A percentile compares a stretch with the other conserved stretches of the same genome.
Conservation (phyloP, 2,888 invertebrate genomes). For the Desoria tigrina region DNA sequence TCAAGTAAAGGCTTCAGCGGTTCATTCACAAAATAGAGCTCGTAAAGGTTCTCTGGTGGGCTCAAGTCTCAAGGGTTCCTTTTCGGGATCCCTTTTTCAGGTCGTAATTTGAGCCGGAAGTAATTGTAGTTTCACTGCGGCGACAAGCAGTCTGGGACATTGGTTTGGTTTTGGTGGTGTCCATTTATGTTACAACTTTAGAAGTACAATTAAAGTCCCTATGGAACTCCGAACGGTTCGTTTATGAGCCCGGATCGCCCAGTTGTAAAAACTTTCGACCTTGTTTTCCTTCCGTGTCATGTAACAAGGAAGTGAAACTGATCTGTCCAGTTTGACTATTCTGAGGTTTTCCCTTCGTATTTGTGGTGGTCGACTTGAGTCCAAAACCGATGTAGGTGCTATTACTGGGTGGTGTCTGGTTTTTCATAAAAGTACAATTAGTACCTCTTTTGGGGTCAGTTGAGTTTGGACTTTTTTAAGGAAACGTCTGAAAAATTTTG, state of each 20-base stretch:
- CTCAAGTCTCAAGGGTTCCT: neutral
- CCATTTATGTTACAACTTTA: neutral
- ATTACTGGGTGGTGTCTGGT: no score
- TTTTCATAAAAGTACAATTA: slow-evolving; percentile 1
- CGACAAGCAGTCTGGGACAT: slow-evolving; percentile 50
- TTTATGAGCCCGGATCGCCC: neutral
- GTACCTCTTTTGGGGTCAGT: neutral
- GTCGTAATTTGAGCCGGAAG: slow-evolving; percentile 7
- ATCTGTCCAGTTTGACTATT: neutral
- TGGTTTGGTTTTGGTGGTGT: neutral
- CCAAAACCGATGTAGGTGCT: neutral
- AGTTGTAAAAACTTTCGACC: neutral
- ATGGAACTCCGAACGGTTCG: neutral
- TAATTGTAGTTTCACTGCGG: slow-evolving; percentile 35
- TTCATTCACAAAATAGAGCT: no score
- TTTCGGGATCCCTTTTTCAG: neutral
- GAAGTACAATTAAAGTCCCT: neutral
- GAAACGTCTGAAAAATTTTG: no score
- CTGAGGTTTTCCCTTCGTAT: neutral
- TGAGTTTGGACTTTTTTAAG: neutral
- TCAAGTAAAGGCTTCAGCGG: no score
- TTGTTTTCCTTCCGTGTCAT: slow-evolving; percentile 22
- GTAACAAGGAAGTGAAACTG: slow-evolving; percentile 37
- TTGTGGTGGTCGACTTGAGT: slow-evolving; percentile 9
- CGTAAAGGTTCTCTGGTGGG: neutral